Conservation (phyloP, 2,113 vertebrate species). For the Eulemur macaco region DNA sequence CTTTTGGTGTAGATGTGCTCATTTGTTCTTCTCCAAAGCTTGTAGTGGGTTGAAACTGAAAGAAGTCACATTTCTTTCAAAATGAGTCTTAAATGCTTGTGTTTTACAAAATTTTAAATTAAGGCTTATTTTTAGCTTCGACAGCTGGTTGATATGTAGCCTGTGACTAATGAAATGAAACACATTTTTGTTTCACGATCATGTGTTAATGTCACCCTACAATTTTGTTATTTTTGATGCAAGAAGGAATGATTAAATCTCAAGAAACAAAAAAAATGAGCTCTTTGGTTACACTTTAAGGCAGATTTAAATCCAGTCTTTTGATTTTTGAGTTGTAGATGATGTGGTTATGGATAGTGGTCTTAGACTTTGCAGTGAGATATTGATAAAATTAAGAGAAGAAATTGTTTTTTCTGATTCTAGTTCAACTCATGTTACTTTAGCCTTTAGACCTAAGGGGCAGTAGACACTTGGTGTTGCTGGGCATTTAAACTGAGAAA, state of each 20-base stretch:
- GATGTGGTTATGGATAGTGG: neutral
- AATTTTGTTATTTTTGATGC: constrained; percentile 75
- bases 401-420: constrained; percentile 30
- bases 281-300: constrained; percentile 62
- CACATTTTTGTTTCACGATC: constrained; percentile 77
- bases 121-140: constrained; percentile 83
- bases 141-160: constrained; percentile 83
- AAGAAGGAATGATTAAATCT: constrained; percentile 67
- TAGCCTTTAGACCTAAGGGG: neutral
- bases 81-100: constrained; percentile 81
- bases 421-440: neutral
- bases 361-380: constrained; percentile 24
- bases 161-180: constrained; percentile 84
- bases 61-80: constrained; percentile 81
- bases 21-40: constrained; percentile 53
- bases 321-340: constrained; percentile 55
- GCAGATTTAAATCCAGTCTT: constrained; percentile 47
- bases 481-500: constrained; percentile 1
- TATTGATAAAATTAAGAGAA: constrained; percentile 28
- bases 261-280: constrained; percentile 66
- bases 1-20: constrained; percentile 21
- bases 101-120: constrained; percentile 77
- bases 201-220: constrained; percentile 77
- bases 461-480: neutral
- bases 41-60: constrained; percentile 63